These are phyloP conservation scores for Scaptomyza pallida DNA, from an alignment of 1,140 invertebrate species.

Conservation along the genomic window DNA sequence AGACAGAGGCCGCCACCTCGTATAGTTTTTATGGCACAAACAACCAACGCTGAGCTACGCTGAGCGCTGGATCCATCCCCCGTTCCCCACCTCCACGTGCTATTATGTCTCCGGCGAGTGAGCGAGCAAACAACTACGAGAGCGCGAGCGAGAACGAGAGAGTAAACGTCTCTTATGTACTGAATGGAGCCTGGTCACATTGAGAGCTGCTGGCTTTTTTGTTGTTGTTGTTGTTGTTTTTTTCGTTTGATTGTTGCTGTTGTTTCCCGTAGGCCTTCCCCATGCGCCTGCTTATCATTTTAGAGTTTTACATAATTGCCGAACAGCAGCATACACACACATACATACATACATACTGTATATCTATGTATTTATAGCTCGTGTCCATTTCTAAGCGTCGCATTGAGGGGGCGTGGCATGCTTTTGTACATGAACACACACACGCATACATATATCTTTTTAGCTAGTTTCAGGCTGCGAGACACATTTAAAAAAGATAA, in stretches of 20 bases:
- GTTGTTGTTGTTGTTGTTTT: slow-evolving; percentile 28
- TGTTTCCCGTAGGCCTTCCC: slow-evolving; percentile 52
- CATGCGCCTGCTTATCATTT: slow-evolving; percentile 70
- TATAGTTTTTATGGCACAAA: slow-evolving; percentile 48
- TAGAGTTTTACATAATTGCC: slow-evolving; percentile 79
- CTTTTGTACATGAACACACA: slow-evolving; percentile 40
- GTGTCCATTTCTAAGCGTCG: slow-evolving; percentile 47
- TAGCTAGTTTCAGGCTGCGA: slow-evolving; percentile 39
- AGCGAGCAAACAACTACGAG: background rate
- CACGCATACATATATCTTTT: slow-evolving; percentile 12
- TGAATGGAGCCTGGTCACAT: slow-evolving; percentile 7
- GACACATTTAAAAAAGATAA: slow-evolving; percentile 76
- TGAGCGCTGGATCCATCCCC: too few relatives aligned
- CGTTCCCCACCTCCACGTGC: slow-evolving; percentile 5
- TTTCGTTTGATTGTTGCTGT: too few relatives aligned
- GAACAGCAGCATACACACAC: slow-evolving; percentile 12
- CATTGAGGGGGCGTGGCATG: slow-evolving; percentile 63
- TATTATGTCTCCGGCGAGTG: background rate
- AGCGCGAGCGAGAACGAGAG: background rate
- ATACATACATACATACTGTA: slow-evolving; percentile 4
- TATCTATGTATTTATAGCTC: slow-evolving; percentile 20
- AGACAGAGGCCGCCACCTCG: slow-evolving; percentile 39
- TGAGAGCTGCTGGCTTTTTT: slow-evolving; percentile 22
- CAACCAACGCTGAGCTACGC: background rate
- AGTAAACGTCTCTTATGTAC: slow-evolving; percentile 4